Conservation (phyloP, 2,797 vertebrate species). For the Amblyraja radiata region DNA sequence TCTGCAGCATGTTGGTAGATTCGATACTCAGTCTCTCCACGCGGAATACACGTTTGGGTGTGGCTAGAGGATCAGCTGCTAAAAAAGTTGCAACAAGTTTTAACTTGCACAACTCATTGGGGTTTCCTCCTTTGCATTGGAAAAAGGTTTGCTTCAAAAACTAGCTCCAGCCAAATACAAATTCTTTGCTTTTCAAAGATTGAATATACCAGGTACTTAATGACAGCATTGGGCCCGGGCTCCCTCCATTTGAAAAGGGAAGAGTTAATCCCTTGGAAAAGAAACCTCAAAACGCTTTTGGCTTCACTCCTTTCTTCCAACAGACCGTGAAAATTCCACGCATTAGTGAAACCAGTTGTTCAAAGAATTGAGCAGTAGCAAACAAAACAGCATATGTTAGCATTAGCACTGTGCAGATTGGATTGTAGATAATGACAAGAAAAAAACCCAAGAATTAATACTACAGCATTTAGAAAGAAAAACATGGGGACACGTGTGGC, state of each 20-base stretch:
- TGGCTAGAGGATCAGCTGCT: background rate
- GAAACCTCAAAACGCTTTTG: background rate
- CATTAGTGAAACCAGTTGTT: slow-evolving; percentile 13
- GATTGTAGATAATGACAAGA: background rate
- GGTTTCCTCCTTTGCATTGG: background rate
- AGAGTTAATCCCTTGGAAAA: background rate
- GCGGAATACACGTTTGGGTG: background rate
- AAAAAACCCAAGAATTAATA: background rate
- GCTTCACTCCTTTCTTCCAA: background rate
- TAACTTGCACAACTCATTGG: background rate
- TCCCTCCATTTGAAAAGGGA: background rate
- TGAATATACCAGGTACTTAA: background rate
- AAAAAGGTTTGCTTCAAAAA: background rate
- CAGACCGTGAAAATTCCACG: slow-evolving; percentile 22
- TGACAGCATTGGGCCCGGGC: background rate
- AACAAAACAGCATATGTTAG: slow-evolving; percentile 14
- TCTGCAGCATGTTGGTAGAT: background rate
- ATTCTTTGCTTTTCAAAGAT: background rate
- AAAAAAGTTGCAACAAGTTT: background rate
- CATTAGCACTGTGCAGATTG: background rate
- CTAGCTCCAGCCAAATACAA: background rate
- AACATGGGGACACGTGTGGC: background rate
- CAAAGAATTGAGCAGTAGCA: background rate
- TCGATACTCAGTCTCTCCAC: background rate
- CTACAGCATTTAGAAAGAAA: background rate